These are phyloP conservation scores for Porites cylindrica DNA, from an alignment of 92 coral and sea anemone species.

Conservation along the genomic window DNA sequence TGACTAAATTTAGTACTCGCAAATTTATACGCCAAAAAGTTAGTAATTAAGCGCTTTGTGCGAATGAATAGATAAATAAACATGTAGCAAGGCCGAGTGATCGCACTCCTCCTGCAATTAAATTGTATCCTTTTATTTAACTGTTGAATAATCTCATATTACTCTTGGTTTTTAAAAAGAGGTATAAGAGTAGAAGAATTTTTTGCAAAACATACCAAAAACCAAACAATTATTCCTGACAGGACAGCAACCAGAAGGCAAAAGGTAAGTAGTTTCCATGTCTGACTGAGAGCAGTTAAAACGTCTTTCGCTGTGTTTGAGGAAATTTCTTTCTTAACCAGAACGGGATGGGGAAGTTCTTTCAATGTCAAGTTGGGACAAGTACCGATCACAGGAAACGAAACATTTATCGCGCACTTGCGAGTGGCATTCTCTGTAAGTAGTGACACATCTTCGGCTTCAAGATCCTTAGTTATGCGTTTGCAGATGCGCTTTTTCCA, in stretches of 20 bases:
- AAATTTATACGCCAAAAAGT: too few species aligned
- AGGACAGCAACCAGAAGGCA: conserved; percentile 7
- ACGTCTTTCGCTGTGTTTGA: not conserved
- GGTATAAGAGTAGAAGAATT: not conserved
- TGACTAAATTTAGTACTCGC: too few species aligned
- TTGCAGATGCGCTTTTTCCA: too few species aligned
- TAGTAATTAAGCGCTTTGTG: too few species aligned
- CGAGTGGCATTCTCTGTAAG: not conserved
- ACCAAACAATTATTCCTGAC: conserved; percentile 28
- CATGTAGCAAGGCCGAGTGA: too few species aligned
- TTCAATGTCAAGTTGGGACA: not conserved
- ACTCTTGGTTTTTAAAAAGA: too few species aligned
- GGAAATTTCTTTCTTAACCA: not conserved
- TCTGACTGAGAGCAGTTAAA: too few species aligned
- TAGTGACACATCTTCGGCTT: not conserved
- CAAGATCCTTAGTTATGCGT: not conserved
- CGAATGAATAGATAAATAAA: too few species aligned
- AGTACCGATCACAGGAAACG: not conserved
- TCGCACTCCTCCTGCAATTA: too few species aligned
- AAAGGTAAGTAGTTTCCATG: not conserved
- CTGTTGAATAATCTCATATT: too few species aligned
- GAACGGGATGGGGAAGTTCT: not conserved
- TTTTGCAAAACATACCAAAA: not conserved
- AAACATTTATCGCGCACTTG: not conserved
- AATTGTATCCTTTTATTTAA: too few species aligned